Conservation (phyloP, 2,888 invertebrate species). For the Lordiphosa andalusiaca region DNA sequence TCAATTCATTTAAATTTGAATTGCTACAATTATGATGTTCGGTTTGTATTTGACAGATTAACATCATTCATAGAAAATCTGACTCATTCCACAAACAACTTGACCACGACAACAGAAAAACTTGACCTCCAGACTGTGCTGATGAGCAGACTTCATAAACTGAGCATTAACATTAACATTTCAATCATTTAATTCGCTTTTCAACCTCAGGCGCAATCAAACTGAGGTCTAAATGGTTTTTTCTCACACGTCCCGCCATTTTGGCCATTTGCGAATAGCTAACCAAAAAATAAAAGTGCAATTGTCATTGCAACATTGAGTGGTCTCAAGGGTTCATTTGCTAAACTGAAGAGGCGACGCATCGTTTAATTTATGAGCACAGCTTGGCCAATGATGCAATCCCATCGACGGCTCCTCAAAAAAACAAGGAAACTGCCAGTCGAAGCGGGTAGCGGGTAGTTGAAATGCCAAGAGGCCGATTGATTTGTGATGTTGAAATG, state of each 20-base stretch:
- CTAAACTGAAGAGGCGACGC: slow-evolving; percentile 16
- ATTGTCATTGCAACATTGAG: slow-evolving; percentile 3
- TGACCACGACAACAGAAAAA: slow-evolving; percentile 10
- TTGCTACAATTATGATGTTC: no score
- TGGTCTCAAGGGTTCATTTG: slow-evolving; percentile 20
- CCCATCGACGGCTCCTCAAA: slow-evolving; percentile 8
- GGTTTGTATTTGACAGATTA: no score
- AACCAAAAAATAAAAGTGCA: slow-evolving; percentile 5
- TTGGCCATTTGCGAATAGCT: slow-evolving; percentile 5
- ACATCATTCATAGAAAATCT: slow-evolving; percentile 9
- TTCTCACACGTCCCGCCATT: not conserved
- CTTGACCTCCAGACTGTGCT: slow-evolving; percentile 40
- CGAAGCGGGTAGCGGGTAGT: slow-evolving; percentile 30
- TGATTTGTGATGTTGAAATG: slow-evolving; percentile 31
- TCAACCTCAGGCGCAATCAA: slow-evolving; percentile 27
- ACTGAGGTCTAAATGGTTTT: not conserved
- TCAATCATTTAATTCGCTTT: slow-evolving; percentile 30
- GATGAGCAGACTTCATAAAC: slow-evolving; percentile 34
- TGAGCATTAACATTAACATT: slow-evolving; percentile 58
- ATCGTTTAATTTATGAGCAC: slow-evolving; percentile 17
- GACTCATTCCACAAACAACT: slow-evolving; percentile 11
- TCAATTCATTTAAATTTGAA: no score
- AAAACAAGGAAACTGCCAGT: slow-evolving; percentile 23
- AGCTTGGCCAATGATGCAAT: slow-evolving; percentile 7
- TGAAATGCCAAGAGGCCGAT: slow-evolving; percentile 35